These are phyloP conservation scores for Lepus europaeus DNA, from an alignment of 2,113 vertebrate species.

Conservation along the genomic window DNA sequence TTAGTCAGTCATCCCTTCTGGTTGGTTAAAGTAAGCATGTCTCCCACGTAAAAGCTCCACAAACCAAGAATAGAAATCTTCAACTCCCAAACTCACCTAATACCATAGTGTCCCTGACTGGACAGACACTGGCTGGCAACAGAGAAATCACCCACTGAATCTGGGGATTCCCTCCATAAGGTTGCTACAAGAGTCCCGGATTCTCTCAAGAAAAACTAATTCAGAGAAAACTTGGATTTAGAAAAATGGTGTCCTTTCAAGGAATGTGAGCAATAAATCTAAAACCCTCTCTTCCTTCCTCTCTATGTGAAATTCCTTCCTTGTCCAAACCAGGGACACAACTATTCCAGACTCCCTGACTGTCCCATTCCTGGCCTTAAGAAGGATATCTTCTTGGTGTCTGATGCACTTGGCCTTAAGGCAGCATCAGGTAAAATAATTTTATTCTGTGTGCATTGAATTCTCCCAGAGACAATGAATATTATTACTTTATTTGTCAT, in stretches of 20 bases:
- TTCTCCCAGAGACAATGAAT: neutral
- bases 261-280: neutral
- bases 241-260: neutral
- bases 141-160: neutral
- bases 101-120: neutral
- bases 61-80: neutral
- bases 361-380: neutral
- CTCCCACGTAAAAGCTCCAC: neutral
- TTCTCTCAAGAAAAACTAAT: neutral
- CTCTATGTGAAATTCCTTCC: neutral
- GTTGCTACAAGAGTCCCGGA: neutral
- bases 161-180: neutral
- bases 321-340: neutral
- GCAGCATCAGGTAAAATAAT: neutral
- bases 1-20: neutral
- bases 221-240: neutral
- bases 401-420: neutral
- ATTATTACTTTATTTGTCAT: neutral
- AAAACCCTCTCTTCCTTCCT: neutral
- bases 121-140: neutral
- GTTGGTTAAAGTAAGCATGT: neutral
- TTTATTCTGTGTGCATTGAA: neutral
- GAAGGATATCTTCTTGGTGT: neutral
- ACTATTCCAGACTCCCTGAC: neutral
- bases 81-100: neutral